Evolutionary conservation across 2,113 vertebrate genomes (phyloP), one percentile per base, ranked within the genome.

Genomic region (Sander vitreus): DNA sequence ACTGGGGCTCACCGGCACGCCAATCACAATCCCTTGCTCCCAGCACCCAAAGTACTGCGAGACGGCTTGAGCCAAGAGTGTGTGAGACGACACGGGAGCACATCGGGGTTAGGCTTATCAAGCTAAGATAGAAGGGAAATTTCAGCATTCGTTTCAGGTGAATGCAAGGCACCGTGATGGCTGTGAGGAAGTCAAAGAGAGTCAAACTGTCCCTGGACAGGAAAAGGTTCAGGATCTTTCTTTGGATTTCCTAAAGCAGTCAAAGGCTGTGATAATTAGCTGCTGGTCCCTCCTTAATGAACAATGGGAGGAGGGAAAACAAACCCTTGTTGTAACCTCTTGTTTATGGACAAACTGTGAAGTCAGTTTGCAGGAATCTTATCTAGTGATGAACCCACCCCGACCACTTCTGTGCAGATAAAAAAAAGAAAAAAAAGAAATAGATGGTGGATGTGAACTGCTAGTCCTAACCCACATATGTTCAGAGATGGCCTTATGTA

Each of bases 401-500:
- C 4, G 88, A 85, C 85, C 91, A 85, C 86, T 84, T 87, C 89
- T 85, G 82, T 88, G 89, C 88, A 87, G 81, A 89, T 63, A 58
- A 57, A 50, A 78, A 78, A 30, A 30, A 51, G n/a, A 33, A 25
- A 50, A 65, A 58, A 14, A 53, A 39, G 74, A 58, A 58, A 47
- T 77, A 78, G 55, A 74, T 36, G 65, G 76, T 57, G 88, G 80
- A 85, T 70, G 69, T 72, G 53, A 88, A 79, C 70, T 72, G 54
- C 80, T 83, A 10, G 75, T 77, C 85, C 72, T 67, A 73, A 83
- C 79, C 76, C 79, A 69, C 80, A 90, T 81, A 76, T 80, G 90
- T 88, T 92, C 89, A 93, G 92, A 91, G 87, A 93, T 85, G 91
- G 94, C 94, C 94, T 95, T 94, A 94, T 71, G 81, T 80, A 91